A percentile compares a stretch with the other conserved stretches of the same genome.
Evolutionary conservation across 2,888 invertebrate species (phyloP).

Genomic region (Acanthosepion pharaonis): DNA sequence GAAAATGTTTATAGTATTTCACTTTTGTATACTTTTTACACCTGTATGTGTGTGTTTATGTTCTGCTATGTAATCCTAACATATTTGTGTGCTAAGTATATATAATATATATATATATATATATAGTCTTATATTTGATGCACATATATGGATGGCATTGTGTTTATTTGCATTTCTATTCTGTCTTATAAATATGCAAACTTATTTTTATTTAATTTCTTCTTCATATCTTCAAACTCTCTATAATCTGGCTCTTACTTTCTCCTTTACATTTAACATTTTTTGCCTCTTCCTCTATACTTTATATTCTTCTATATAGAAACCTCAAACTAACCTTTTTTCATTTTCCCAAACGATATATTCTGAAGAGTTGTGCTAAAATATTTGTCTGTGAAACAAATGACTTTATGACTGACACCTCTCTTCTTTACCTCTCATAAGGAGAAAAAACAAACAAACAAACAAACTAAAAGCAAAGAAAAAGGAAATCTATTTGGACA

Average conservation of each 20-base stretch:
- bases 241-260: background rate
- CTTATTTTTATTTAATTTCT: background rate
- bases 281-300: background rate
- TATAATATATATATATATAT: background rate
- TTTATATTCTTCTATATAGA: background rate
- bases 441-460: background rate
- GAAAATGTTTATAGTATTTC: background rate
- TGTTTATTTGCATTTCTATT: background rate
- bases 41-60: background rate
- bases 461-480: background rate
- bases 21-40: background rate
- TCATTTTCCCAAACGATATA: background rate
- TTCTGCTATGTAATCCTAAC: background rate
- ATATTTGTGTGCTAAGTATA: background rate
- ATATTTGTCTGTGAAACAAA: background rate
- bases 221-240: background rate
- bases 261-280: background rate
- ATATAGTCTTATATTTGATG: background rate
- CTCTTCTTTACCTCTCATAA: background rate
- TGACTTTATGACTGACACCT: background rate
- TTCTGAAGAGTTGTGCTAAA: background rate
- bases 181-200: background rate
- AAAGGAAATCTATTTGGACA: background rate
- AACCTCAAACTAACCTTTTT: background rate
- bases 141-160: background rate